Base-by-base conservation (phyloP, 1,140 invertebrate genomes). In the Coptotermes formosanus region DNA sequence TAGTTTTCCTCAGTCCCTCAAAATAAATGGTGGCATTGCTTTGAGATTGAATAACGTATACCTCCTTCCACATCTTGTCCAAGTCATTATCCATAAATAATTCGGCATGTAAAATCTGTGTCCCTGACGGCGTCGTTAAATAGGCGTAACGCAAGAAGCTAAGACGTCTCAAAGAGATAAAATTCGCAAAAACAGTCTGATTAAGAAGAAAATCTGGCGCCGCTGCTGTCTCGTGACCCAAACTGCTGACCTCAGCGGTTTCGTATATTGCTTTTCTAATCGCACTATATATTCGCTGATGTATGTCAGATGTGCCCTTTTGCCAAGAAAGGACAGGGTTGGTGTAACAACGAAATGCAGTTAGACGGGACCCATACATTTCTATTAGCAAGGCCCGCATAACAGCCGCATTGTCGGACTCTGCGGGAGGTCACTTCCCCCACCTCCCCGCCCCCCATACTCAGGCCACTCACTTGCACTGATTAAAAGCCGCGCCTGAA, bases 401-500 rank as follows among this genome's bases (percentile, higher is more conserved):
- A 75, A 75, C 64, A 30, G 64, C 64, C 25, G 64, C 48, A 64
- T 84, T 84, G 83, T 84, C 23, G 64, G 6, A 44, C 83, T 23
- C 38, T 14, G 48, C 83, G 83, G 83, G 83, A 21, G 83, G 83
- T 48, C 83, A 12, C 48, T 45, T n/a, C 83, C n/a, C 19, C 38
- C 38, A 38, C 4, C 2, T 2, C 38, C 38, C 19, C 25, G 9
- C 21, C 19, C 25, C 59, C 21, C 59, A 21, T 2, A 23, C 16
- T 21, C 59, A 64, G 12, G 12, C 59, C 12, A 64, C 59, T 64
- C 59, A 64, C 59, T 64, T 64, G 59, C 55, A 55, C 83, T 84
- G 83, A 84, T 84, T 84, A 84, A 84, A 84, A 84, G 83, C 83
- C 55, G n/a, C n/a, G 83, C 45, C 55, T 84, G 45, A 84, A 52